Conservation (phyloP, 53 echinoderm and acorn worm genomes). For the Luidia sarsii region DNA sequence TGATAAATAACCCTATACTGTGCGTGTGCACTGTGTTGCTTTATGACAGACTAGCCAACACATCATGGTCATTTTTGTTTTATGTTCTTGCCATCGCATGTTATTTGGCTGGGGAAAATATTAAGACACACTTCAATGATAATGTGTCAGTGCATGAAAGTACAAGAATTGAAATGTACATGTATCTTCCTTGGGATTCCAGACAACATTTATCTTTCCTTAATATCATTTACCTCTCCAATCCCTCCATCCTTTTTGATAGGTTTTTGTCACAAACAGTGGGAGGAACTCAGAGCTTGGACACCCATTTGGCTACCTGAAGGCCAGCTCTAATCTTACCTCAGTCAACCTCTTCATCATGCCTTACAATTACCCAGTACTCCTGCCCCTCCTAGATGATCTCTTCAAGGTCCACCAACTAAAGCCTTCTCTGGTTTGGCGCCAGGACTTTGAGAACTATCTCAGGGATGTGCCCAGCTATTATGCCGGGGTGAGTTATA, state of each 20-base stretch:
- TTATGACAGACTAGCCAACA: too few species aligned
- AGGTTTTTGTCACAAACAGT: slow-evolving; percentile 94
- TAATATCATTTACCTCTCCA: neutral
- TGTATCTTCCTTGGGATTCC: too few species aligned
- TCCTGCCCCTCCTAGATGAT: slow-evolving; percentile 90
- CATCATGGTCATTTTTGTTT: too few species aligned
- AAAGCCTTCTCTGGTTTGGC: slow-evolving; percentile 88
- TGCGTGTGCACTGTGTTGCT: too few species aligned
- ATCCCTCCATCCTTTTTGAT: neutral
- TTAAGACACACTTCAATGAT: too few species aligned
- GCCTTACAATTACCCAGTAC: slow-evolving; percentile 97
- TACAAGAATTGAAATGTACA: too few species aligned
- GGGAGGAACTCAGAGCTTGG: slow-evolving; percentile 78
- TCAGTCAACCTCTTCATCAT: slow-evolving; percentile 90
- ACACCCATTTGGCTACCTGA: slow-evolving; percentile 94
- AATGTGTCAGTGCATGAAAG: too few species aligned
- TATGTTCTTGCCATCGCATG: too few species aligned
- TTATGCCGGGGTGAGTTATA: slow-evolving; percentile 93
- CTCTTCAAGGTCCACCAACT: slow-evolving; percentile 95
- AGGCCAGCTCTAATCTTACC: slow-evolving; percentile 87
- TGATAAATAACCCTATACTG: too few species aligned
- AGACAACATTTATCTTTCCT: too few species aligned
- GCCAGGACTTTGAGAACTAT: slow-evolving; percentile 89
- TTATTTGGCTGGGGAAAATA: too few species aligned
- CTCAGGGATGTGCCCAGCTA: slow-evolving; percentile 94